phyloP scores from a whole-genome alignment of 1,140 invertebrate species.

The Cotesia glomerata region DNA sequence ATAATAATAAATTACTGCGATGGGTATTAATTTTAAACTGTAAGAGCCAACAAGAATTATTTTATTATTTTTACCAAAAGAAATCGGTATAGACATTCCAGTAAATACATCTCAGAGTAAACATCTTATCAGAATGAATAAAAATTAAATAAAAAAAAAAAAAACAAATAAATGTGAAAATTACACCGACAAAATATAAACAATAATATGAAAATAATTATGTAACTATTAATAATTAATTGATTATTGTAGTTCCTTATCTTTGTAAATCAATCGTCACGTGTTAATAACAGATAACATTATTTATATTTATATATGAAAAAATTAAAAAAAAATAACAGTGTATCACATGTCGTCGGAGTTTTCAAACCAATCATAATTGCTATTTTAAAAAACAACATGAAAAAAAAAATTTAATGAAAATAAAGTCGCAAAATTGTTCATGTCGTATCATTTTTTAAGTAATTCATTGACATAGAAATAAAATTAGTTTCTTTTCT shows the following conservation, averaged over 20 bases:
- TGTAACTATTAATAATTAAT: slow-evolving; percentile 47
- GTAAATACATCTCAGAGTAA: slow-evolving; percentile 38
- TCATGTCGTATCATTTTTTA: slow-evolving; percentile 55
- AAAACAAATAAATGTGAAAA: slow-evolving; percentile 25
- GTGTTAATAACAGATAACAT: slow-evolving; percentile 48
- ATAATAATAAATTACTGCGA: slow-evolving; percentile 5
- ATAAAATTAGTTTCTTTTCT: neutral
- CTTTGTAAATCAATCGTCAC: slow-evolving; percentile 58
- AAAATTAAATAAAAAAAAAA: slow-evolving; percentile 5
- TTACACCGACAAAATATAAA: slow-evolving; percentile 37
- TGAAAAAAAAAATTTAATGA: slow-evolving; percentile 44
- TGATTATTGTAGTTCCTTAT: slow-evolving; percentile 60
- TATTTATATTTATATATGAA: slow-evolving; percentile 47
- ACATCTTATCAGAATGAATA: slow-evolving; percentile 29
- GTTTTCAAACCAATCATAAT: slow-evolving; percentile 16
- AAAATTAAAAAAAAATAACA: slow-evolving; percentile 1
- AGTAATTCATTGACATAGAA: slow-evolving; percentile 37
- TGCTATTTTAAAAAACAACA: slow-evolving; percentile 27
- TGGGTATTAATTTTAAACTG: neutral
- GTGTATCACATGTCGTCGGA: slow-evolving; percentile 43
- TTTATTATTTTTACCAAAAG: neutral
- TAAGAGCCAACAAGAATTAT: neutral
- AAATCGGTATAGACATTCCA: slow-evolving; percentile 54
- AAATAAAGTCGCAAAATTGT: slow-evolving; percentile 40
- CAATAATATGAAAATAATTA: slow-evolving; percentile 44